Conservation (phyloP, 2,888 invertebrate genomes). For the Agriotes lineatus region DNA sequence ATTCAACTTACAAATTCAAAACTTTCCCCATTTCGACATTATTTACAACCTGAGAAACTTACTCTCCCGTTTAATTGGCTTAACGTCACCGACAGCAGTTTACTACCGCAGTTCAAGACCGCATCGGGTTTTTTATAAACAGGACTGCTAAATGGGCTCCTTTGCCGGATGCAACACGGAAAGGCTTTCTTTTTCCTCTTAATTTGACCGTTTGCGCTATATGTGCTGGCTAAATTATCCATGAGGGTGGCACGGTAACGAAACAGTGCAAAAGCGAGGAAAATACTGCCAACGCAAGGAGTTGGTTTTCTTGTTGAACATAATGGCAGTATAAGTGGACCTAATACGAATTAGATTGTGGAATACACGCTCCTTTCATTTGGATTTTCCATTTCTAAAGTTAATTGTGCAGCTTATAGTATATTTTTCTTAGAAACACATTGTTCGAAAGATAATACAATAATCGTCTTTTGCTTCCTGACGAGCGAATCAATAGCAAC, state of each 20-base stretch:
- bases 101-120: background rate
- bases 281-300: background rate
- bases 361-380: no score
- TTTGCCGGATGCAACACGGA: background rate
- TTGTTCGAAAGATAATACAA: no score
- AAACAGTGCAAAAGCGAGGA: no score
- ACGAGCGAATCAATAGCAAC: no score
- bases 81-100: background rate
- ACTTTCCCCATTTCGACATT: background rate
- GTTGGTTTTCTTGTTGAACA: no score
- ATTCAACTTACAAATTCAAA: background rate
- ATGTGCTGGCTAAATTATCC: background rate
- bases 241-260: background rate
- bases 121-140: background rate
- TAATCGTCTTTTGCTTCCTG: no score
- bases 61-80: background rate
- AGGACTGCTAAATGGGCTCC: background rate
- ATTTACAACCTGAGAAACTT: background rate
- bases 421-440: no score
- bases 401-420: no score
- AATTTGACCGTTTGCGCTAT: background rate
- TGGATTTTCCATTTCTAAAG: no score
- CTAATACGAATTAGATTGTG: no score
- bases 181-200: constrained; percentile 1
- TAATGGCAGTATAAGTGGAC: no score